These are phyloP conservation scores for Eilema sororculum DNA, from an alignment of 2,888 invertebrate genomes.

Conservation along the genomic window DNA sequence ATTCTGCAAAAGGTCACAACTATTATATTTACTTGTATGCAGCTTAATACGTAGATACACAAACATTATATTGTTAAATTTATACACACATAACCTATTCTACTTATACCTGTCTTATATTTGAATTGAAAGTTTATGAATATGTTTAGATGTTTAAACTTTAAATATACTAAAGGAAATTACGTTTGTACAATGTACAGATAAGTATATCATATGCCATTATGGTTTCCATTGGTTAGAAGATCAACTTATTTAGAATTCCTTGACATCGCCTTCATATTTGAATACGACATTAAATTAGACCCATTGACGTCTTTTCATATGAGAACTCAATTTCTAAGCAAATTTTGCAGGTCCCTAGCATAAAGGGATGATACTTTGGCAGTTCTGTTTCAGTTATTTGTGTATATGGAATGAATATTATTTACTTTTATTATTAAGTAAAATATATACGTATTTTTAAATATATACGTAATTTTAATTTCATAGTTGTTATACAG, in stretches of 20 bases:
- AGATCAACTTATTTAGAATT: conserved; percentile 53
- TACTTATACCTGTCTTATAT: too few relatives aligned
- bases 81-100: too few relatives aligned
- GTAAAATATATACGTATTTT: not conserved
- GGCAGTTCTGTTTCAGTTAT: conserved; percentile 23
- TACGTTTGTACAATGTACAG: not conserved
- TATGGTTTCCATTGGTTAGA: conserved; percentile 2
- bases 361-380: conserved; percentile 23
- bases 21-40: too few relatives aligned
- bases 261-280: conserved; percentile 43
- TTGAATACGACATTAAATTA: conserved; percentile 60
- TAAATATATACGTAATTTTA: not conserved
- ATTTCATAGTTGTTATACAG: not conserved
- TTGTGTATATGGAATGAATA: conserved; percentile 8
- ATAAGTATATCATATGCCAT: not conserved
- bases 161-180: not conserved
- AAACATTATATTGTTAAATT: too few relatives aligned
- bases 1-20: too few relatives aligned
- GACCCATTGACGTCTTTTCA: conserved; percentile 55
- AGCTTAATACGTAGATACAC: too few relatives aligned
- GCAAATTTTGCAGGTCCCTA: conserved; percentile 56
- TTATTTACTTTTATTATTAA: not conserved
- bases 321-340: conserved; percentile 63
- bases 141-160: not conserved
- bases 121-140: too few relatives aligned